phyloP scores from a whole-genome alignment of 2,113 vertebrate species.

The Pantherophis guttatus region DNA sequence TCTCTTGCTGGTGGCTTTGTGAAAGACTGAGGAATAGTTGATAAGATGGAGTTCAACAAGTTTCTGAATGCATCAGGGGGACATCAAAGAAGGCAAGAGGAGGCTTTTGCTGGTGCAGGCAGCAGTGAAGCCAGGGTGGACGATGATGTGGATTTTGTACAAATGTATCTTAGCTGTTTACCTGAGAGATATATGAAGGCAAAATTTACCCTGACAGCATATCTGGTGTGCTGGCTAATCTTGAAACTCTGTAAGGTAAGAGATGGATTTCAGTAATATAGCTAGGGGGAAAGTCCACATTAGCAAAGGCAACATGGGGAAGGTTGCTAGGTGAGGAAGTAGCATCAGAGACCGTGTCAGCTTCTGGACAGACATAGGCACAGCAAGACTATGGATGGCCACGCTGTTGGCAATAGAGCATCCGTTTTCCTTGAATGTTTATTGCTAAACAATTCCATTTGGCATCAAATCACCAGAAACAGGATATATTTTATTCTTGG shows the following conservation, averaged over 20 bases:
- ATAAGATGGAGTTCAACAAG: slow-evolving; percentile 55
- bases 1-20: slow-evolving; percentile 36
- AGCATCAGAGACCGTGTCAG: background rate
- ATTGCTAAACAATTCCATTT: background rate
- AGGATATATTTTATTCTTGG: background rate
- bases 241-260: slow-evolving; percentile 76
- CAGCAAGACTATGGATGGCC: background rate
- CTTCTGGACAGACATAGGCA: background rate
- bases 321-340: slow-evolving; percentile 1
- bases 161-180: slow-evolving; percentile 51
- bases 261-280: background rate
- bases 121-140: background rate
- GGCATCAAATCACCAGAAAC: background rate
- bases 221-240: slow-evolving; percentile 70
- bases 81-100: slow-evolving; percentile 37
- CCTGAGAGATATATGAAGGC: slow-evolving; percentile 62
- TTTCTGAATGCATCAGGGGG: slow-evolving; percentile 44
- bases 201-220: slow-evolving; percentile 60
- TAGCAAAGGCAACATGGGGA: background rate
- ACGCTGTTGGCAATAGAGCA: background rate
- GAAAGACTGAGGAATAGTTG: background rate
- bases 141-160: slow-evolving; percentile 54
- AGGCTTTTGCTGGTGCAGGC: slow-evolving; percentile 14
- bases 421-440: background rate
- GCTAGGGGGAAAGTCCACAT: background rate